Evolutionary conservation across 2,888 invertebrate species (phyloP).

Genomic region (Phanerotoma sp.): DNA sequence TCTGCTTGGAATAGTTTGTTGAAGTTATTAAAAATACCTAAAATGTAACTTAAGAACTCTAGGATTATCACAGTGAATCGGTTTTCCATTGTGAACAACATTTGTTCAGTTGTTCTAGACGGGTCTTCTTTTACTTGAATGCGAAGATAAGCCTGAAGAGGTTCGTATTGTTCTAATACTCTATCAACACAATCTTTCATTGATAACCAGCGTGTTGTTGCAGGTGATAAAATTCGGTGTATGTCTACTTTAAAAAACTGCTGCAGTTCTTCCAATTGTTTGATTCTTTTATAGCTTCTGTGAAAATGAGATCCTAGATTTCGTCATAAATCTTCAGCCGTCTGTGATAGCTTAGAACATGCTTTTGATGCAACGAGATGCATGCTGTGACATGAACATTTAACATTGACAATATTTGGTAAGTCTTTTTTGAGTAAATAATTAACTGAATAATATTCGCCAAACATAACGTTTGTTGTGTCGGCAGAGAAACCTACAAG

Average conservation of each 20-base stretch:
- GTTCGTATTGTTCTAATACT: constrained; percentile 45
- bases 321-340: constrained; percentile 40
- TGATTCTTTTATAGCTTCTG: constrained; percentile 32
- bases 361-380: constrained; percentile 43
- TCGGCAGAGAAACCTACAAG: constrained; percentile 4
- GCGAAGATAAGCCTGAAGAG: constrained; percentile 41
- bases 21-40: constrained; percentile 37
- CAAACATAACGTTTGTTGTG: constrained; percentile 6
- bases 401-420: neutral
- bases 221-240: constrained; percentile 38
- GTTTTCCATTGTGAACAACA: constrained; percentile 32
- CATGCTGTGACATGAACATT: constrained; percentile 43
- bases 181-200: constrained; percentile 46
- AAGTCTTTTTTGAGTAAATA: neutral
- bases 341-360: constrained; percentile 37
- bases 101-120: constrained; percentile 32
- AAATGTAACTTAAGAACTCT: constrained; percentile 39
- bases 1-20: constrained; percentile 38
- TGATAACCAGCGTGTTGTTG: constrained; percentile 45
- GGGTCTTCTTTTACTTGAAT: constrained; percentile 39
- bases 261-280: constrained; percentile 44
- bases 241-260: constrained; percentile 43
- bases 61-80: constrained; percentile 37
- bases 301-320: constrained; percentile 38
- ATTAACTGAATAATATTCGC: neutral